A percentile compares a stretch with the other conserved stretches of the same genome.
These are phyloP conservation scores for Napeogenes inachia DNA, from an alignment of 2,888 invertebrate species.

Conservation along the genomic window DNA sequence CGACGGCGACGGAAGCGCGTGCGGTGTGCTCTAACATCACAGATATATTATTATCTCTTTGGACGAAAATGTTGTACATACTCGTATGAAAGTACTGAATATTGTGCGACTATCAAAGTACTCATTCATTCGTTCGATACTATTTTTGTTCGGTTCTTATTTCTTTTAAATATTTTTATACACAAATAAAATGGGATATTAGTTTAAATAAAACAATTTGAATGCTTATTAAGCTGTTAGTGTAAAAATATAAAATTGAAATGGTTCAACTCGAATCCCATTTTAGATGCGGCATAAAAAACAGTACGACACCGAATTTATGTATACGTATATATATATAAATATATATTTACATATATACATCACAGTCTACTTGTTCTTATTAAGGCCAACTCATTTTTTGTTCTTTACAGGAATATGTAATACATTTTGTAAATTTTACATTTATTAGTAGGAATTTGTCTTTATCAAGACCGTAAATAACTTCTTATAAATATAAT, in stretches of 20 bases:
- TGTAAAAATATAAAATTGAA: background rate
- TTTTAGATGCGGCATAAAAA: background rate
- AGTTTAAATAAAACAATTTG: background rate
- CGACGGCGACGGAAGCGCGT: conserved; percentile 22
- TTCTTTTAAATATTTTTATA: background rate
- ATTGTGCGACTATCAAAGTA: conserved; percentile 7
- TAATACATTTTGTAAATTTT: conserved; percentile 4
- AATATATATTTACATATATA: background rate
- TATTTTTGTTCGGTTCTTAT: background rate
- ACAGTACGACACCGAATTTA: background rate
- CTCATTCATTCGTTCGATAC: background rate
- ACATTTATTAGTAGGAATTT: conserved; percentile 5
- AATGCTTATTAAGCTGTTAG: background rate
- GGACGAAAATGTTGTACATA: conserved; percentile 37
- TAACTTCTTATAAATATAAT: conserved; percentile 6
- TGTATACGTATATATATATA: background rate
- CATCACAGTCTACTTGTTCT: conserved; percentile 1
- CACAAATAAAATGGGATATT: conserved; percentile 2
- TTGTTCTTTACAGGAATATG: conserved; percentile 1
- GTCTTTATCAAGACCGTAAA: conserved; percentile 6
- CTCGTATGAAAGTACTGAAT: conserved; percentile 13
- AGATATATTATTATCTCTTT: conserved; percentile 39
- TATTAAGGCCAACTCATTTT: background rate
- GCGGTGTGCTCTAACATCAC: conserved; percentile 34
- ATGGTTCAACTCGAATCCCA: background rate